These are phyloP conservation scores for Orius insidiosus DNA, from an alignment of 1,140 invertebrate species.

Conservation along the genomic window DNA sequence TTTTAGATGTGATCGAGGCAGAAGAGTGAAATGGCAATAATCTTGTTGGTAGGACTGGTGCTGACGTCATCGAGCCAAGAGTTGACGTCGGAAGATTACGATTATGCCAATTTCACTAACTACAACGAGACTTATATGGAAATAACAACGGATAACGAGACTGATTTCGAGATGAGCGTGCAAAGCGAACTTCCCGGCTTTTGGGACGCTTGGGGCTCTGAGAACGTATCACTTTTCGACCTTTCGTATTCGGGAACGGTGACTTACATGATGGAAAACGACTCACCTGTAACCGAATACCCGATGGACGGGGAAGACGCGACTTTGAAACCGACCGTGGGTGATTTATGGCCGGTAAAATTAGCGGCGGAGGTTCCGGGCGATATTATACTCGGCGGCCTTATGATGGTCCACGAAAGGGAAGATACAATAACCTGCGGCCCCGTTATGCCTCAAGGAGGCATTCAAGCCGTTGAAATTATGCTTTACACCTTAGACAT, in stretches of 20 bases:
- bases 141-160: too few species aligned
- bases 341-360: slow-evolving; percentile 59
- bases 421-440: slow-evolving; percentile 70
- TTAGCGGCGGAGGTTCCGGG: slow-evolving; percentile 62
- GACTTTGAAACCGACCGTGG: slow-evolving; percentile 23
- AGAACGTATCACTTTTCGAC: neutral
- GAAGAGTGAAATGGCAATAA: too few species aligned
- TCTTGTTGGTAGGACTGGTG: too few species aligned
- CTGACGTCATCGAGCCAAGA: too few species aligned
- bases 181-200: neutral
- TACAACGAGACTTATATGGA: too few species aligned
- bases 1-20: too few species aligned
- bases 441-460: slow-evolving; percentile 86
- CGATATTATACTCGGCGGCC: slow-evolving; percentile 63
- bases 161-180: too few species aligned
- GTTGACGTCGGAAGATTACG: too few species aligned
- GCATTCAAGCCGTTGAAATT: slow-evolving; percentile 74
- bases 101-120: too few species aligned
- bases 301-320: neutral
- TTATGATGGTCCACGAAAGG: slow-evolving; percentile 94
- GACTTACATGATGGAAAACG: neutral
- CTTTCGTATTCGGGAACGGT: neutral
- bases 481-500: slow-evolving; percentile 84
- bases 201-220: neutral
- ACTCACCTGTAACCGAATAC: neutral